Base-by-base conservation (phyloP, 2,113 vertebrate species). In the Oncorhynchus clarkii region DNA sequence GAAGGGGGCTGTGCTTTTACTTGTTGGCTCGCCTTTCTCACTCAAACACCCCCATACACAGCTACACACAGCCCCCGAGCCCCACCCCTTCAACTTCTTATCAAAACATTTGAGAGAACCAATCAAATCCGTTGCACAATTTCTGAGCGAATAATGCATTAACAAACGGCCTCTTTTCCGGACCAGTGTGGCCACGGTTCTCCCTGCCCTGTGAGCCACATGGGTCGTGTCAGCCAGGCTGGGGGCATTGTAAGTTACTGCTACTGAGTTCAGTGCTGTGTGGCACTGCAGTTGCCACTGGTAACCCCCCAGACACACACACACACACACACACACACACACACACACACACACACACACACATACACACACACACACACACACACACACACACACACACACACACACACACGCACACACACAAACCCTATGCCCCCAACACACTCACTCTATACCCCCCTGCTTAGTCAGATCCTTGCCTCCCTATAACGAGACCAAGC, bases 271-370 rank as follows among this genome's bases (percentile, higher is more conserved):
- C 59, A 62, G n/a, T 20, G 5, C 49, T 54, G 59, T 62, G 18
- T 62, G n/a, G 18, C 18, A 22, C 18, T 62, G 59, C 49, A 54
- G 59, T 62, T 62, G 7, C 59, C n/a, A 62, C 51, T 1, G 60
- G 68, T 69, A 82, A 75, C 54, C 74, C 51, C 20, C 68, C 59
- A 24, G 4, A 62, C 59, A 62, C 14, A 54, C 51, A 54, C 51
- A 54, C 0, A 59, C 57, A 20, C 18, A 59, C 14, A 64, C 57
- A 39, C 20, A 45, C n/a, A 16, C 22, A 24, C 20, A 20, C 18
- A 59, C 14, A 54, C 57, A 60, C 57, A n/a, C 20, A 60, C 16
- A 60, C 59, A 60, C 51, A 54, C 51, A 54, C 51, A 54, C 57
- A 60, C 57, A n/a, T 5, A 22, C 16, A 60, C 59, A 60, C 51